A percentile compares a stretch with the other conserved stretches of the same genome.
phyloP scores from a whole-genome alignment of 2,888 invertebrate species.

The Andrena trimmerana region DNA sequence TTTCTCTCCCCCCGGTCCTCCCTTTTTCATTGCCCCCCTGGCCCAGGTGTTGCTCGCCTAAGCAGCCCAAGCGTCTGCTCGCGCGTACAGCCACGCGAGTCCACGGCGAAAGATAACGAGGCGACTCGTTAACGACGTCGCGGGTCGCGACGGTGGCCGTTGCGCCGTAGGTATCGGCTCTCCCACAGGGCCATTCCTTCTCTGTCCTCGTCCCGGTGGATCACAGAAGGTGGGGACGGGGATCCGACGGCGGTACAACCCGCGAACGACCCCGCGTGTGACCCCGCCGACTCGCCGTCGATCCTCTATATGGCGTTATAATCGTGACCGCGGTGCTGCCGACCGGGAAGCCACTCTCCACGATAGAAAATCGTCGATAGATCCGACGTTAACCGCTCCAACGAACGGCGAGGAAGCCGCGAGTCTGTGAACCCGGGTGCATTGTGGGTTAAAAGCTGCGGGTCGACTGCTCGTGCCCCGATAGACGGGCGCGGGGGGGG shows the following conservation, averaged over 20 bases:
- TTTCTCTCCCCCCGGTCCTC: slow-evolving; percentile 46
- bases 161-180: slow-evolving; percentile 63
- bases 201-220: slow-evolving; percentile 32
- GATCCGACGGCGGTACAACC: slow-evolving; percentile 56
- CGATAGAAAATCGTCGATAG: slow-evolving; percentile 57
- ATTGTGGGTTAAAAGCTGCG: slow-evolving; percentile 43
- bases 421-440: slow-evolving; percentile 4
- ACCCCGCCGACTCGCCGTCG: slow-evolving; percentile 67
- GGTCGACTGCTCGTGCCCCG: slow-evolving; percentile 20
- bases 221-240: slow-evolving; percentile 26
- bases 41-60: slow-evolving; percentile 31
- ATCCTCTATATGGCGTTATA: slow-evolving; percentile 71
- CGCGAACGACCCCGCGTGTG: slow-evolving; percentile 69
- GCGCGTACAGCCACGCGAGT: slow-evolving; percentile 3
- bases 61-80: not conserved
- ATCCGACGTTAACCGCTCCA: slow-evolving; percentile 27
- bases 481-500: not conserved
- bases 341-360: slow-evolving; percentile 58
- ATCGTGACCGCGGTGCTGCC: slow-evolving; percentile 67
- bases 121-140: slow-evolving; percentile 70
- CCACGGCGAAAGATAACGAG: slow-evolving; percentile 69
- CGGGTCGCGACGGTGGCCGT: slow-evolving; percentile 53
- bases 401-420: slow-evolving; percentile 9
- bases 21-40: slow-evolving; percentile 43
- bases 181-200: slow-evolving; percentile 52